Percentiles rank a stretch among this genome's conserved stretches.
These are phyloP conservation scores for Oxystoma pomonae DNA, from an alignment of 2,888 invertebrate genomes.

Conservation along the genomic window DNA sequence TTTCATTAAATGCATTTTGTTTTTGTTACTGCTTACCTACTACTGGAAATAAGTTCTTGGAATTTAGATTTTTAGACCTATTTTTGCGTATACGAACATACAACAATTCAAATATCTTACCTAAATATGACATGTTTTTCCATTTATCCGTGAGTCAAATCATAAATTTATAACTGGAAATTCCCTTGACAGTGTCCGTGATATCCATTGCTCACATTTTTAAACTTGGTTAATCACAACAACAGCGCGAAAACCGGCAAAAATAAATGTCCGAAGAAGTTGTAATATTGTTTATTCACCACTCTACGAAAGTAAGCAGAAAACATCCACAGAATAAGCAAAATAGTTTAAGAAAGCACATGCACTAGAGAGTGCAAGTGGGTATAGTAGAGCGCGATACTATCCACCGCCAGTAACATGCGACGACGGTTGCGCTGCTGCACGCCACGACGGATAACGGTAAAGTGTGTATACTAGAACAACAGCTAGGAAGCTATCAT, in stretches of 20 bases:
- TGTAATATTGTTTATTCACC: slow-evolving; percentile 9
- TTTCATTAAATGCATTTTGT: no score
- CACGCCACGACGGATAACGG: slow-evolving; percentile 37
- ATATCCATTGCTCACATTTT: slow-evolving; percentile 10
- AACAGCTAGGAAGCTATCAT: slow-evolving; percentile 40
- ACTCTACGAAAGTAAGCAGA: not conserved
- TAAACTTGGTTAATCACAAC: slow-evolving; percentile 4
- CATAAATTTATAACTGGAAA: slow-evolving; percentile 11
- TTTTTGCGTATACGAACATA: no score
- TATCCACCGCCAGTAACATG: no score
- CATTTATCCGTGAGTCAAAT: slow-evolving; percentile 35
- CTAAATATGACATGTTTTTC: slow-evolving; percentile 46
- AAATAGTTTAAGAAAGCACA: not conserved
- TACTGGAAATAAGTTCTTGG: no score
- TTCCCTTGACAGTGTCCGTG: not conserved
- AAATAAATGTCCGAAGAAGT: slow-evolving; percentile 13
- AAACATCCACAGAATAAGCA: not conserved
- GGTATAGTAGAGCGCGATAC: slow-evolving; percentile 23
- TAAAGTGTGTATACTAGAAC: slow-evolving; percentile 48
- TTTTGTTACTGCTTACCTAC: no score
- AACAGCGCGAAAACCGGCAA: slow-evolving; percentile 9
- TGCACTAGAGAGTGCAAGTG: slow-evolving; percentile 9
- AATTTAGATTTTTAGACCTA: no score
- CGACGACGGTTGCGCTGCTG: slow-evolving; percentile 10
- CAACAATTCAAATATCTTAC: slow-evolving; percentile 39